phyloP scores from a whole-genome alignment of 2,113 vertebrate species.

The Acrocephalus kingi region DNA sequence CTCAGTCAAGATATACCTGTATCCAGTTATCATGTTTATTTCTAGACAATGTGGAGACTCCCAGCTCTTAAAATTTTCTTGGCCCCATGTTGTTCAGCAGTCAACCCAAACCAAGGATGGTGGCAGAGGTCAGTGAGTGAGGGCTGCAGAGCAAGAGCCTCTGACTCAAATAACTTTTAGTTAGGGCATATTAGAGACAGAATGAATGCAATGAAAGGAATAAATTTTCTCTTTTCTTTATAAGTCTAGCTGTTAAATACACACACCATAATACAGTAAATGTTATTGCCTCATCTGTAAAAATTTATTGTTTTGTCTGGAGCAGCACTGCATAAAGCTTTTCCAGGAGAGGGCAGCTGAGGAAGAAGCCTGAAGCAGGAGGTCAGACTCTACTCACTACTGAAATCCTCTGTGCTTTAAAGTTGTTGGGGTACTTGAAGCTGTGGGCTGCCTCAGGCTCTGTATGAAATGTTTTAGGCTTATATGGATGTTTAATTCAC shows the following conservation, averaged over 20 bases:
- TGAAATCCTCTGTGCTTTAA: not conserved
- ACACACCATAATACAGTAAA: not conserved
- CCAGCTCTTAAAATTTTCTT: not conserved
- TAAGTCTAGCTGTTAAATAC: not conserved
- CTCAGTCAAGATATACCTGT: not conserved
- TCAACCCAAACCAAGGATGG: not conserved
- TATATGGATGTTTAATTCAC: not conserved
- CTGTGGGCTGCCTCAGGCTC: not conserved
- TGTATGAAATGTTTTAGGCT: not conserved
- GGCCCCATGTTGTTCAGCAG: not conserved
- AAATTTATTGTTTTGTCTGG: not conserved
- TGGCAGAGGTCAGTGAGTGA: not conserved
- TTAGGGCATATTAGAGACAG: not conserved
- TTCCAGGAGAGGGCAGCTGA: not conserved
- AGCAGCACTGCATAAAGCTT: not conserved
- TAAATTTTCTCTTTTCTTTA: not conserved
- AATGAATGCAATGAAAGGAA: not conserved
- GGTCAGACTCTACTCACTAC: not conserved
- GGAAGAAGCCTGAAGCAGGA: not conserved
- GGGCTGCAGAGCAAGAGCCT: not conserved
- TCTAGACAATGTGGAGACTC: not conserved
- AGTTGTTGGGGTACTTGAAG: not conserved
- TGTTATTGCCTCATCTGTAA: not conserved
- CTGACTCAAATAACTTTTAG: not conserved
- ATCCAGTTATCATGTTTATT: not conserved